Base-by-base conservation (phyloP, 1,140 invertebrate species). In the Drosophila littoralis region DNA sequence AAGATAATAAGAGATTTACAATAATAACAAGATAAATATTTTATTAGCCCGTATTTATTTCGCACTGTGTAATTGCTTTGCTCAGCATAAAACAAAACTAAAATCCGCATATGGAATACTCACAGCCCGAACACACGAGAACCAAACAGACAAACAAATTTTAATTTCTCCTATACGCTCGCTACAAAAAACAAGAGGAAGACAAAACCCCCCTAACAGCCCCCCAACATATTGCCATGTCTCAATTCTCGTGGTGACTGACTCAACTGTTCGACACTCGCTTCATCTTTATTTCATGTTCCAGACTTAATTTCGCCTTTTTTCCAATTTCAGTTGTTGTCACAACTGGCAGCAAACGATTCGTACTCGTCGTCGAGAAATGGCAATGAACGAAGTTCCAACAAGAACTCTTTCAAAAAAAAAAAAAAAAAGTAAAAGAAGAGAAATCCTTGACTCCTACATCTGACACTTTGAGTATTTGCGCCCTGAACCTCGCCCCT, bases 211-310 rank as follows among this genome's bases (percentile, higher is more conserved):
- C 22, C 22, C 9, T 22, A 48, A 6, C 15, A 51, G 2, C 33
- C 13, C 48, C 12, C 8, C 36, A 42, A 8, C 36, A 57, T 17
- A 40, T 45, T 38, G 17, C 28, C 43, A 68, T 55, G 60, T 67
- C 48, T 46, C 52, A 68, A 57, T 61, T 65, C 43, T 57, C 52
- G 36, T 54, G 63, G 45, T 40, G 45, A 66, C 54, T 67, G 63
- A 72, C 46, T 67, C 69, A 65, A 72, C 69, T 72, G 52, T 63
- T 72, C 52, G 46, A 67, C 83, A 86, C 79, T 66, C 79, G 73
- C 76, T 86, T 86, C 83, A 88, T 86, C 76, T 83, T 86, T 86
- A 88, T 86, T 88, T 86, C 83, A 86, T 88, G 83, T 83, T 79
- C 68, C 72, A 52, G 68, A 77, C 83, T 79, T 86, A 70, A 76